A percentile compares a stretch with the other conserved stretches of the same genome.
Evolutionary conservation across 2,113 vertebrate genomes (phyloP).

Genomic region (Semnornis frantzii): DNA sequence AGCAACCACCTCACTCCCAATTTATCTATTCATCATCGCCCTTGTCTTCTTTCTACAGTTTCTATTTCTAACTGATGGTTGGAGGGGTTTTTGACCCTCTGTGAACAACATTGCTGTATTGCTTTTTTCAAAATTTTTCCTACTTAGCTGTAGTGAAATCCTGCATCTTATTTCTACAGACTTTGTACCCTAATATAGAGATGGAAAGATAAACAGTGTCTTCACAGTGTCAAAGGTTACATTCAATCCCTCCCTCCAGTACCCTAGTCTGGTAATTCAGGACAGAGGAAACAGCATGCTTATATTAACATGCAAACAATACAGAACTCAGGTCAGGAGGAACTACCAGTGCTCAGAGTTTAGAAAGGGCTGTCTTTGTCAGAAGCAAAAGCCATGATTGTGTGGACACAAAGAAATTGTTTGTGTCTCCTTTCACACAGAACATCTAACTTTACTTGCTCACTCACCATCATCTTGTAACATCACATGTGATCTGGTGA

Average conservation of each 20-base stretch:
- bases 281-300: not conserved
- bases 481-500: not conserved
- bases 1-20: not conserved
- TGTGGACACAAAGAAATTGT: not conserved
- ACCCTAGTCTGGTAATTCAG: not conserved
- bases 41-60: not conserved
- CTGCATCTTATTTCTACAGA: not conserved
- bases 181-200: rapidly evolving
- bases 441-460: not conserved
- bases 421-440: not conserved
- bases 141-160: not conserved
- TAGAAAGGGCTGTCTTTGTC: not conserved
- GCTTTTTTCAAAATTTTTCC: not conserved
- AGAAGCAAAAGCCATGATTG: not conserved
- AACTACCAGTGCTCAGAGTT: not conserved
- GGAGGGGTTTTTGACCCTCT: not conserved
- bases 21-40: not conserved
- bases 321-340: not conserved
- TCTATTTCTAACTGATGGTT: not conserved
- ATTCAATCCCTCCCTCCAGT: not conserved
- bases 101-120: not conserved
- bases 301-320: not conserved
- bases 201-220: not conserved
- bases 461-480: not conserved
- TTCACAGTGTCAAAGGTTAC: not conserved